Base-by-base conservation (phyloP, 2,113 vertebrate genomes). In the Amphiprion percula region DNA sequence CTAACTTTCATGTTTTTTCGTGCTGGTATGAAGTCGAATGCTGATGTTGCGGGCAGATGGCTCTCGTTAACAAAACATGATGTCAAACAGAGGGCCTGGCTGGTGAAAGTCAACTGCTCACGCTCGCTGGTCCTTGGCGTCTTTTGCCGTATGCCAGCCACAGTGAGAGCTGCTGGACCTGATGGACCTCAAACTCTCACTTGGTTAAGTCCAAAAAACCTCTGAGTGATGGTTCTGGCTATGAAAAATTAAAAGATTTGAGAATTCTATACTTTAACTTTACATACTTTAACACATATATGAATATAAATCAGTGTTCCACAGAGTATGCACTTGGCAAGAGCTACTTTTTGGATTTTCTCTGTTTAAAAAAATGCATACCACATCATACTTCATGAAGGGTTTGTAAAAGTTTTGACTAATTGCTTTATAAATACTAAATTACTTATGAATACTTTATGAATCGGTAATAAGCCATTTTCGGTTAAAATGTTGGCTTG, bases 41-140 rank as follows among this genome's bases (percentile, higher is more conserved):
- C 86, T 87, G 90, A 92, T 90, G 88, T 58, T 78, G 77, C 19
- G 24, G 67, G 73, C 94, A 92, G 89, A 90, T 94, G 93, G 85
- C 72, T 92, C 89, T 89, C 77, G 87, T 95, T 94, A 91, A 68
- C 65, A 81, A 77, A 88, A 90, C 86, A 92, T 75, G 86, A 93
- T 91, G 90, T 92, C 91, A 93, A 91, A 91, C 88, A 88, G 86
- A 88, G 90, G 78, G 77, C 77, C 90, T 67, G 53, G 75, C 83
- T 90, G 86, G 77, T 61, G 82, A 83, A 81, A 85, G 87, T 86
- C 76, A 79, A 80, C 80, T 5, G 33, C 79, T 84, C 83, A 58
- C 19, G 14, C 69, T 82, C 83, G 80, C 5, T 21, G 8, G 17
- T 24, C 75, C 58, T 53, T 58, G 33, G 60, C 47, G 30, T 83